Conservation (phyloP, 2,113 vertebrate species). For the Microcebus griseorufus region DNA sequence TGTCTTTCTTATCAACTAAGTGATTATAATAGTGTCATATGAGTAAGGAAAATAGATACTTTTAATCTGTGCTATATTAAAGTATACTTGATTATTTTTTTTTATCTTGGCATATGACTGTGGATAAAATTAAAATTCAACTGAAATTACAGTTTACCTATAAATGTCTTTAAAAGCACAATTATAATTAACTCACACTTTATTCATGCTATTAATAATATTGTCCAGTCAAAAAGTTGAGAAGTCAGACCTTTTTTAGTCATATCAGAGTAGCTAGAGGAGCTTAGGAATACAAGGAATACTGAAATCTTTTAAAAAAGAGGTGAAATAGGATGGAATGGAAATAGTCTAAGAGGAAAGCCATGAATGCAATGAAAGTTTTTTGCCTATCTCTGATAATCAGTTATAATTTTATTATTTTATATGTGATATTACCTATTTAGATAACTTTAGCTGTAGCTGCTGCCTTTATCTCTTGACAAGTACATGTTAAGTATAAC, state of each 20-base stretch:
- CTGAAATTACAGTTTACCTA: constrained; percentile 41
- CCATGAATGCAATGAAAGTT: constrained; percentile 14
- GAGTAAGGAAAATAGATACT: constrained; percentile 28
- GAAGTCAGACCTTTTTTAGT: constrained; percentile 2
- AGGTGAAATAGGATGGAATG: constrained; percentile 9
- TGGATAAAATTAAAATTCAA: constrained; percentile 54
- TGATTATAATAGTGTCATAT: constrained; percentile 55
- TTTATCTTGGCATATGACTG: constrained; percentile 48
- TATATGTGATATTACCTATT: background rate
- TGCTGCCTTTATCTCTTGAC: constrained; percentile 28
- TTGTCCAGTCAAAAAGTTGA: constrained; percentile 39
- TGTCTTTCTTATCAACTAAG: constrained; percentile 14
- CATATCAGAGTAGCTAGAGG: background rate
- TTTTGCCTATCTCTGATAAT: constrained; percentile 35
- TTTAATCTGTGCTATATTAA: constrained; percentile 22
- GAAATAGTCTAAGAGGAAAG: constrained; percentile 18
- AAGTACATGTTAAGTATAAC: constrained; percentile 29
- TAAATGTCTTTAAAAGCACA: constrained; percentile 39
- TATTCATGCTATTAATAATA: constrained; percentile 47
- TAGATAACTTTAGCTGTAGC: constrained; percentile 29
- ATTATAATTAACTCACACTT: constrained; percentile 44
- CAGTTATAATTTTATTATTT: constrained; percentile 11
- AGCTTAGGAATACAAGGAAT: constrained; percentile 26
- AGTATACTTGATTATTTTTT: background rate
- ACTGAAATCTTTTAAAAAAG: background rate